These are phyloP conservation scores for Parnassius orleans DNA, from an alignment of 2,888 invertebrate species.

Conservation along the genomic window DNA sequence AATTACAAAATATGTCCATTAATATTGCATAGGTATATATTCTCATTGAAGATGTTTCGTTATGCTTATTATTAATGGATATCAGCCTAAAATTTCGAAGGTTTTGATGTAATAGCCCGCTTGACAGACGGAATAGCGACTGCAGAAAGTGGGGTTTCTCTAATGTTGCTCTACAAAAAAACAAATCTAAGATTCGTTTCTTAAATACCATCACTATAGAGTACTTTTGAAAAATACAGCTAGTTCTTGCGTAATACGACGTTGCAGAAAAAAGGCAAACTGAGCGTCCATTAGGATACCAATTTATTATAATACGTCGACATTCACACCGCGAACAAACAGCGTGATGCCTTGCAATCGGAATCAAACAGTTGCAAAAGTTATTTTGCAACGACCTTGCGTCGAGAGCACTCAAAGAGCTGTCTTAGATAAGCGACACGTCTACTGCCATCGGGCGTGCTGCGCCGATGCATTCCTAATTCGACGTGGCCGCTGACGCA, in stretches of 20 bases:
- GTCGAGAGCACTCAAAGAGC: slow-evolving; percentile 57
- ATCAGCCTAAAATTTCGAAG: no score
- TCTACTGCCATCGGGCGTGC: slow-evolving; percentile 46
- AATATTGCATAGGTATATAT: neutral
- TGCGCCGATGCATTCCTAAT: slow-evolving; percentile 69
- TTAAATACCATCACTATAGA: no score
- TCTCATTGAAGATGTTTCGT: no score
- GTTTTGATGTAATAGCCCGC: no score
- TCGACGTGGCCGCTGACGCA: slow-evolving; percentile 48
- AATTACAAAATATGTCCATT: neutral
- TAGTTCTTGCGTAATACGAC: slow-evolving; percentile 1
- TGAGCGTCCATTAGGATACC: neutral
- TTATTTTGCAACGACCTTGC: slow-evolving; percentile 52
- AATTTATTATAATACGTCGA: slow-evolving; percentile 7
- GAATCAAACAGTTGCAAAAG: slow-evolving; percentile 9
- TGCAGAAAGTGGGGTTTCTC: no score
- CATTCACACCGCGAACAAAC: slow-evolving; percentile 3
- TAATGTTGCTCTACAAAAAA: no score
- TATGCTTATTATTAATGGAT: no score
- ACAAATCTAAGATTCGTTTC: no score
- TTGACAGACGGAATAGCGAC: no score
- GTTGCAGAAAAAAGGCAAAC: neutral
- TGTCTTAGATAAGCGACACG: slow-evolving; percentile 51
- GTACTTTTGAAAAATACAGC: no score
- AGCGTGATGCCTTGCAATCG: neutral